phyloP scores from a whole-genome alignment of 2,888 invertebrate species.

The Nemurella pictetii region DNA sequence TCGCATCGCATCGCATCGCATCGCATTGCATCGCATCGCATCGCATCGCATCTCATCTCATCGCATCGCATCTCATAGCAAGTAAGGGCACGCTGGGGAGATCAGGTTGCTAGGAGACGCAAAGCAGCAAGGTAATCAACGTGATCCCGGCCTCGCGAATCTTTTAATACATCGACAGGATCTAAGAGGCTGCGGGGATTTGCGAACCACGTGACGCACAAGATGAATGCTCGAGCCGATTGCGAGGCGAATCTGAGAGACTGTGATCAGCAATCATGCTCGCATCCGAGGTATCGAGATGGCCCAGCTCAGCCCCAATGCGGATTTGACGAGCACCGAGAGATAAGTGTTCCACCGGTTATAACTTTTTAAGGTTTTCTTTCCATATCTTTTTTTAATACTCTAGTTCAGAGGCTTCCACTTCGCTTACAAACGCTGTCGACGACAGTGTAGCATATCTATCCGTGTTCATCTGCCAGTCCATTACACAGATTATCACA shows the following conservation, averaged over 20 bases:
- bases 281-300: background rate
- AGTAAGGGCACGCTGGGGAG: background rate
- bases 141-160: no score
- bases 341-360: no score
- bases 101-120: background rate
- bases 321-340: background rate
- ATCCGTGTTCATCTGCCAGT: no score
- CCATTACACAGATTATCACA: no score
- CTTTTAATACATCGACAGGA: background rate
- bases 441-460: no score
- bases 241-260: background rate
- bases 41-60: background rate
- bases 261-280: background rate
- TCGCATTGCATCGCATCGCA: background rate
- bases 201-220: no score
- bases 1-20: background rate
- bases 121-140: background rate
- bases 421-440: no score
- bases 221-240: background rate
- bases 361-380: no score
- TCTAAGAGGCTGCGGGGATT: background rate
- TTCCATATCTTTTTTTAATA: no score
- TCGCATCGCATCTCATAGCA: background rate
- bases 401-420: no score
- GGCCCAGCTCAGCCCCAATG: background rate